Percentiles rank a stretch among this genome's conserved stretches.
phyloP scores from a whole-genome alignment of 2,797 vertebrate species.

The Bradypus variegatus region DNA sequence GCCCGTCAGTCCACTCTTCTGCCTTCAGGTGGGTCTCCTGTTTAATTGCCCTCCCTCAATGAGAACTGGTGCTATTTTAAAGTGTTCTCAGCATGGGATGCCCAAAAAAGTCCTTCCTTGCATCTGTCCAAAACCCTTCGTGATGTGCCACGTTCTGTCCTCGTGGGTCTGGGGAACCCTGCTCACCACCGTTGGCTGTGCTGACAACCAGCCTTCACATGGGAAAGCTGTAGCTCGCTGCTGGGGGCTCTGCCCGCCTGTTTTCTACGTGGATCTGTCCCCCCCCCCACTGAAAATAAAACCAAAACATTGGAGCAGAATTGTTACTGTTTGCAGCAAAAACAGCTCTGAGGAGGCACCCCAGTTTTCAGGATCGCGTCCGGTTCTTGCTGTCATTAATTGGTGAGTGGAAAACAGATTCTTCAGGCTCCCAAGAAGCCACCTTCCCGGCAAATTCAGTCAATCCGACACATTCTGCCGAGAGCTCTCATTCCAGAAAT shows the following conservation, averaged over 20 bases:
- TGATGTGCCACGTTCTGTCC: no score
- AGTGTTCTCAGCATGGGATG: not conserved
- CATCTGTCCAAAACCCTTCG: not conserved
- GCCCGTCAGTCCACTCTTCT: rapidly evolving
- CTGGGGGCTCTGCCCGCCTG: not conserved
- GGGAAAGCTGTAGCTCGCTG: rapidly evolving
- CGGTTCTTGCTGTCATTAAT: rapidly evolving
- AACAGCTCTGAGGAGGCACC: not conserved
- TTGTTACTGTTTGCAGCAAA: no score
- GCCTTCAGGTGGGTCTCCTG: not conserved
- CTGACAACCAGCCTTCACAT: rapidly evolving
- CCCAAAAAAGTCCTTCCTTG: not conserved
- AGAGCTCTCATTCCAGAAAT: not conserved
- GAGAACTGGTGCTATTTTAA: not conserved
- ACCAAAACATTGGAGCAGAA: not conserved
- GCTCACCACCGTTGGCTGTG: no score
- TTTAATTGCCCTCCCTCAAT: rapidly evolving
- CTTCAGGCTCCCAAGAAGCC: not conserved
- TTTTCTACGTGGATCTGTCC: rapidly evolving
- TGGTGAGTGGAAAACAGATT: not conserved
- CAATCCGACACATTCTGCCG: rapidly evolving
- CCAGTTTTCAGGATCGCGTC: rapidly evolving
- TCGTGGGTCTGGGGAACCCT: not conserved
- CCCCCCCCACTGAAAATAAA: no score
- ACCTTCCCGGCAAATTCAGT: not conserved